Conservation (phyloP, 2,797 vertebrate species). For the Sebastes oblongus region DNA sequence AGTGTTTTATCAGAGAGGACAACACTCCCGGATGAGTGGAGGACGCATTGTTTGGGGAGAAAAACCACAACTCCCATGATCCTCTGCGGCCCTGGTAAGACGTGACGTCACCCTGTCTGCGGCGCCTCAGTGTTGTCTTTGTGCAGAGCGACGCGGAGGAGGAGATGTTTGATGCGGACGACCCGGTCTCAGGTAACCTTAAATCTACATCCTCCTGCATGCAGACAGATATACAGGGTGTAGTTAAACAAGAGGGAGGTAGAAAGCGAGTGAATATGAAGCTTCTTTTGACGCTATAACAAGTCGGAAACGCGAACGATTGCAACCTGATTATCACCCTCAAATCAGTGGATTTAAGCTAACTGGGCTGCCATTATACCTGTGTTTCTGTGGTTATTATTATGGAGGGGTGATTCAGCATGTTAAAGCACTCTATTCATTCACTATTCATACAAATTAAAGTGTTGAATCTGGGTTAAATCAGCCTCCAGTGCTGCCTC, state of each 20-base stretch:
- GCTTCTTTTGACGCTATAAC: neutral
- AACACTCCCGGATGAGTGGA: too few relatives aligned
- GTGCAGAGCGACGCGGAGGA: constrained; percentile 62
- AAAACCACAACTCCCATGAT: constrained; percentile 70
- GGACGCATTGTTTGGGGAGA: too few relatives aligned
- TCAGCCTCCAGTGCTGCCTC: neutral
- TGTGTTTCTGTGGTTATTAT: neutral
- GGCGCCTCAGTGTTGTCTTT: constrained; percentile 60
- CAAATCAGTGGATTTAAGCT: constrained; percentile 41
- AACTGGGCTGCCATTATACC: constrained; percentile 27
- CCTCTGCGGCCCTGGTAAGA: neutral
- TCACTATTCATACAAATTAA: neutral
- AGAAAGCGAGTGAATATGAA: neutral
- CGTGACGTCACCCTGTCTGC: constrained; percentile 67
- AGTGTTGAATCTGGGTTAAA: neutral
- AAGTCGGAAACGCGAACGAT: neutral
- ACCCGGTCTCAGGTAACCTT: constrained; percentile 49
- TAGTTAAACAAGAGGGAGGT: too few relatives aligned
- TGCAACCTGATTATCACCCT: neutral
- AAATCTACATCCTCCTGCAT: constrained; percentile 17
- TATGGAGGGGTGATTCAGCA: neutral
- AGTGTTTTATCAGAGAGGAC: too few relatives aligned
- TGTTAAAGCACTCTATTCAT: neutral
- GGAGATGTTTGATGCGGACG: constrained; percentile 58
- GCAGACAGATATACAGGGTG: neutral